Evolutionary conservation across 2,113 vertebrate species (phyloP).

Genomic region (Pipra filicauda): DNA sequence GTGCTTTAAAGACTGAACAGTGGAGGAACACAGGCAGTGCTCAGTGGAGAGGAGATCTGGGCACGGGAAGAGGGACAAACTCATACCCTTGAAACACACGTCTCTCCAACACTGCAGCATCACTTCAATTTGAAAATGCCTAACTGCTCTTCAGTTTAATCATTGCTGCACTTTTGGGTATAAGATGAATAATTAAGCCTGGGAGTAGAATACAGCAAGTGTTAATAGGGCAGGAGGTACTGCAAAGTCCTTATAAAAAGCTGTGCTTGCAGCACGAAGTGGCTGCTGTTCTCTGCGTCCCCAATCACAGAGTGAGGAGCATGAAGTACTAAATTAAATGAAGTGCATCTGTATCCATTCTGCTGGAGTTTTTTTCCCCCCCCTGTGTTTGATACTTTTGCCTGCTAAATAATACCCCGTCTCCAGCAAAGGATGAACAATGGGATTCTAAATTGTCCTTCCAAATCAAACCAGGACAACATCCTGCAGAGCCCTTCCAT

Average conservation of each 20-base stretch:
- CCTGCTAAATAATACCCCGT: background rate
- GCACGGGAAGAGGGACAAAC: background rate
- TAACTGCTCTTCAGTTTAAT: slow-evolving; percentile 60
- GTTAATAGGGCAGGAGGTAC: slow-evolving; percentile 59
- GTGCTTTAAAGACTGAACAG: background rate
- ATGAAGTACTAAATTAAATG: slow-evolving; percentile 38
- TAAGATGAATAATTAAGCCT: slow-evolving; percentile 66
- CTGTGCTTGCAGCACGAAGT: slow-evolving; percentile 35
- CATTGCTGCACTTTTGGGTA: slow-evolving; percentile 56
- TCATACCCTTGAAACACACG: background rate
- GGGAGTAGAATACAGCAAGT: slow-evolving; percentile 56
- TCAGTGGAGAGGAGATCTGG: slow-evolving; percentile 6
- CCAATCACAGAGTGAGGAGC: background rate
- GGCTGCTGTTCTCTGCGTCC: slow-evolving; percentile 1
- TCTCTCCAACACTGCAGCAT: background rate
- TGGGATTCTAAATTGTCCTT: background rate
- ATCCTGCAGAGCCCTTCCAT: background rate
- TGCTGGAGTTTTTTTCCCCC: background rate
- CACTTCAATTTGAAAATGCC: slow-evolving; percentile 28
- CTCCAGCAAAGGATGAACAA: background rate
- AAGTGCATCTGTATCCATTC: slow-evolving; percentile 18
- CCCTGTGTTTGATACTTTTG: background rate
- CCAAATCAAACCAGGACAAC: background rate
- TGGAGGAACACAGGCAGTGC: background rate
- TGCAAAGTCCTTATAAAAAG: slow-evolving; percentile 50